Evolutionary conservation across 92 coral and sea anemone genomes (phyloP).

Genomic region (Porites cylindrica): DNA sequence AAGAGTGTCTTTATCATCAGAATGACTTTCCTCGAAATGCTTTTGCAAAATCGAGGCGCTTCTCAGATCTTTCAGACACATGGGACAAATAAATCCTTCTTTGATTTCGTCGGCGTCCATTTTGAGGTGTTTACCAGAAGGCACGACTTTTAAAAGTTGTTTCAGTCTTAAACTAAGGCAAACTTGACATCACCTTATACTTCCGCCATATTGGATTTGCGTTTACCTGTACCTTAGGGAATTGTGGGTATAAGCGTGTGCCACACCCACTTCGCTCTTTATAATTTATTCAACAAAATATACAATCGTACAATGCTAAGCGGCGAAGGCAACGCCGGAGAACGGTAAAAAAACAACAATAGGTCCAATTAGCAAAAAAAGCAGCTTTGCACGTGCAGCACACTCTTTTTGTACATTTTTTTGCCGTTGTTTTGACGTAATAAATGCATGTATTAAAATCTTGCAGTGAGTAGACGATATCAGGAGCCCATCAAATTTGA

Average conservation of each 20-base stretch:
- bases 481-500: too few relatives aligned
- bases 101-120: conserved; percentile 83
- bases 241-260: conserved; percentile 12
- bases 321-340: too few relatives aligned
- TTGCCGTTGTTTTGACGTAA: too few relatives aligned
- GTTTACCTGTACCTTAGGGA: neutral
- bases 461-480: too few relatives aligned
- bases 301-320: too few relatives aligned
- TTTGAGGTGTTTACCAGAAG: neutral
- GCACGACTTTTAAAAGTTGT: neutral
- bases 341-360: too few relatives aligned
- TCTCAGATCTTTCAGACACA: conserved; percentile 91
- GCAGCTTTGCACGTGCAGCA: too few relatives aligned
- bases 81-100: conserved; percentile 97
- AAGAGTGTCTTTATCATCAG: conserved; percentile 81
- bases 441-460: too few relatives aligned
- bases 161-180: neutral
- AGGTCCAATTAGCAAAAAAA: too few relatives aligned
- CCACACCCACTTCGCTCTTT: neutral
- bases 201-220: conserved; percentile 36
- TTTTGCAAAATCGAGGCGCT: conserved; percentile 68
- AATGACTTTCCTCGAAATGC: conserved; percentile 94
- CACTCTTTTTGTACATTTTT: too few relatives aligned
- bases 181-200: conserved; percentile 20
- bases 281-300: too few relatives aligned